A percentile compares a stretch with the other conserved stretches of the same genome.
phyloP scores from a whole-genome alignment of 2,797 vertebrate species.

The Chiloscyllium punctatum region DNA sequence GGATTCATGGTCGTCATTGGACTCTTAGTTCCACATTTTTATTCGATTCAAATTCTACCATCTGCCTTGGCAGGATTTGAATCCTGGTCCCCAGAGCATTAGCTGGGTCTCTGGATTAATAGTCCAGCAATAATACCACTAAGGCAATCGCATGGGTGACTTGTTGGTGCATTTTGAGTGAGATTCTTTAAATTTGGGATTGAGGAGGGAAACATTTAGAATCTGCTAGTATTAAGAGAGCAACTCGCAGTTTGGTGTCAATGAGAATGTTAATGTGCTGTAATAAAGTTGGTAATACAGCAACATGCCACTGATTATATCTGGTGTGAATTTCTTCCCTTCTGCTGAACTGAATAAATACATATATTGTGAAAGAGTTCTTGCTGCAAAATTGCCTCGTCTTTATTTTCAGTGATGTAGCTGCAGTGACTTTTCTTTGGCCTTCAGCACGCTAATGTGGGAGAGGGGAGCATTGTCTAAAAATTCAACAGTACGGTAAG shows the following conservation, averaged over 20 bases:
- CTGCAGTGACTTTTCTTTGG: background rate
- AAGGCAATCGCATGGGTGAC: background rate
- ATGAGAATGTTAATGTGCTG: background rate
- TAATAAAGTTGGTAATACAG: background rate
- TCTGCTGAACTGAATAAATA: slow-evolving; percentile 15
- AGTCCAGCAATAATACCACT: no score
- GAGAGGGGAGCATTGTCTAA: background rate
- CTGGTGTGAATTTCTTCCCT: background rate
- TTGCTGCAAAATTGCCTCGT: background rate
- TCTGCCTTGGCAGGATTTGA: no score
- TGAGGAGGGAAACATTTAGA: background rate
- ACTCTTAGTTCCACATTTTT: no score
- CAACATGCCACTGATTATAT: background rate
- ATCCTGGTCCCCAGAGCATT: no score
- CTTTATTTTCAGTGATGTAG: background rate
- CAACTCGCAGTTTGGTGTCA: background rate
- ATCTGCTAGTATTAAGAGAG: background rate
- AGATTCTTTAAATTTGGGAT: background rate
- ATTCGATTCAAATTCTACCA: no score
- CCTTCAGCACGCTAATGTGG: background rate
- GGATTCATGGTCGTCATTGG: no score
- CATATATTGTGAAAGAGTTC: background rate
- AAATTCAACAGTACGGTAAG: background rate
- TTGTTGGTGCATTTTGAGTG: background rate
- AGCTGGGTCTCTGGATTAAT: no score